Conservation (phyloP, 1,140 invertebrate genomes). For the Metaphire vulgaris region DNA sequence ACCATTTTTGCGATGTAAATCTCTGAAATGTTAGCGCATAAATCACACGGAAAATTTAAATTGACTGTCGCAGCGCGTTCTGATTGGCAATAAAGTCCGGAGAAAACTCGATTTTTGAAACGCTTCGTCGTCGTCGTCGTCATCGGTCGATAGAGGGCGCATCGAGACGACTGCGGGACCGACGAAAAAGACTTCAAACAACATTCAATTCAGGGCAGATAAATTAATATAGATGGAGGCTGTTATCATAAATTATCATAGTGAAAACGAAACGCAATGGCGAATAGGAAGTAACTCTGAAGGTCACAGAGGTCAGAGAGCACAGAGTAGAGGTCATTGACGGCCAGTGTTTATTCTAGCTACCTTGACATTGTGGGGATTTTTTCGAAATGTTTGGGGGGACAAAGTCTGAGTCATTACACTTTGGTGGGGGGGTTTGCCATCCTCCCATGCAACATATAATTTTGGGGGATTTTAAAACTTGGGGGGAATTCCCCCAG, state of each 20-base stretch:
- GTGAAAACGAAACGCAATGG: no score
- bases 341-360: no score
- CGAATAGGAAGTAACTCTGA: no score
- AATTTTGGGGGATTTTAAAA: no score
- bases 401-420: no score
- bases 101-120: constrained; percentile 1
- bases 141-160: neutral
- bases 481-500: no score
- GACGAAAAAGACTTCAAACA: neutral
- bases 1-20: neutral
- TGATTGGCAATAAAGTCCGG: neutral
- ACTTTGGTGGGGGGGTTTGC: no score
- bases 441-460: no score
- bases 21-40: neutral
- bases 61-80: neutral
- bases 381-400: no score
- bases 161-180: neutral
- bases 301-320: no score
- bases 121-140: neutral
- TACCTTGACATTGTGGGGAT: no score
- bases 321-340: no score
- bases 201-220: neutral
- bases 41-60: constrained; percentile 1
- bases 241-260: neutral
- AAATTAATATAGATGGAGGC: constrained; percentile 1